phyloP scores from a whole-genome alignment of 2,113 vertebrate species.

The Lepus americanus region DNA sequence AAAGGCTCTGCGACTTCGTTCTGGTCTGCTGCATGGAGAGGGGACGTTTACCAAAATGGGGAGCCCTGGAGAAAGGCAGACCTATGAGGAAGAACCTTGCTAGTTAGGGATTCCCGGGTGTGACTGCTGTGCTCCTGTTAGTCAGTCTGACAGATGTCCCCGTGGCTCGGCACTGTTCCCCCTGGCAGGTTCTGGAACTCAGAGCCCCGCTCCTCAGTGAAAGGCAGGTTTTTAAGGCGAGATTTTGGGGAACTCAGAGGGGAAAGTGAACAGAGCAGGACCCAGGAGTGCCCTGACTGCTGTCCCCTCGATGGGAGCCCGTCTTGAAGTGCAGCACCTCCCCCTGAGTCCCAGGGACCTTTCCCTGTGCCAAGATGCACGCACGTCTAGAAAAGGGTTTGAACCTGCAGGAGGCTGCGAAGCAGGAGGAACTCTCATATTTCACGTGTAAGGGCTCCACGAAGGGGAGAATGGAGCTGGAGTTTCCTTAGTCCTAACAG shows the following conservation, averaged over 20 bases:
- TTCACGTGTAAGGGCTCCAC: neutral
- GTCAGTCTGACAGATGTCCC: neutral
- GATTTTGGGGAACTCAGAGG: neutral
- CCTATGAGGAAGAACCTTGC: neutral
- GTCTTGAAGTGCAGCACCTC: neutral
- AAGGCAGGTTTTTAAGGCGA: neutral
- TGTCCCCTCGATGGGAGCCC: neutral
- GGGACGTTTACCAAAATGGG: neutral
- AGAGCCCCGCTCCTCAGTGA: neutral
- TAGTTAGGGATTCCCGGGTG: neutral
- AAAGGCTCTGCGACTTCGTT: neutral
- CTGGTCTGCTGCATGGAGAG: neutral
- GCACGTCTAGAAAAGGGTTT: neutral
- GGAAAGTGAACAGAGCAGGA: neutral
- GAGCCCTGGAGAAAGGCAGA: neutral
- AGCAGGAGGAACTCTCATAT: neutral
- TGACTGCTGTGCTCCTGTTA: neutral
- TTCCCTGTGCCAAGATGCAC: neutral
- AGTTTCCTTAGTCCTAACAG: constrained; percentile 49
- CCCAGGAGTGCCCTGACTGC: neutral
- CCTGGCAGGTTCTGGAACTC: neutral
- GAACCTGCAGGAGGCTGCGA: neutral
- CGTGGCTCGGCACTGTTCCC: neutral
- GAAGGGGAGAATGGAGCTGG: neutral
- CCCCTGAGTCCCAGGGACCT: neutral